Evolutionary conservation across 2,113 vertebrate species (phyloP), one percentile per base, ranked within the genome.

Genomic region (Apeltes quadracus): DNA sequence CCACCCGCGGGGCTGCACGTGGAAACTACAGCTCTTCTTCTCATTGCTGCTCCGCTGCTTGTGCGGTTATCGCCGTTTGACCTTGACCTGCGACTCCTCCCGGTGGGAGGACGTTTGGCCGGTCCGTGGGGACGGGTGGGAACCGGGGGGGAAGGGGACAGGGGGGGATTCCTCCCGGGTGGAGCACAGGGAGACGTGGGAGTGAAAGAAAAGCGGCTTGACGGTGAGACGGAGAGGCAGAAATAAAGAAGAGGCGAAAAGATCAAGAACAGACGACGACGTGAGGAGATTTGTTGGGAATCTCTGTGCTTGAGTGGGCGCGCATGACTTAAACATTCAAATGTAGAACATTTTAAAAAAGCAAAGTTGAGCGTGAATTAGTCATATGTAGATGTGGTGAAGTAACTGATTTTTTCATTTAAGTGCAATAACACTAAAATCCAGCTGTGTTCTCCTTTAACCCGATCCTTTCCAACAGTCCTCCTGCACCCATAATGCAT

Each of bases 321-420:
- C 56, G 56, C 23, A 9, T 61, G 15, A 77, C 2, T 56, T 18
- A 43, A 67, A 23, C 7, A 22, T 32, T 41, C 1, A 15, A 13
- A 36, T n/a, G n/a, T n/a, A n/a, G n/a, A n/a, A n/a, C n/a, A n/a
- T n/a, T n/a, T n/a, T n/a, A 65, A 36, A 3, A 38, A 27, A 41
- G 18, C n/a, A n/a, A n/a, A 1, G 13, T 15, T 38, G 5, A 25
- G 39, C 53, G 50, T 82, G 2, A 82, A 78, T 84, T 36, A 67
- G 61, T 67, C 13, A 85, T 64, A 38, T 44, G 6, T 27, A 27
- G 44, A 58, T 58, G 54, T 61, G 1, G 46, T 29, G 10, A 71
- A 50, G 27, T 72, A 56, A 72, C n/a, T n/a, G n/a, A 78, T 84
- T 27, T 69, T 79, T 36, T 82, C 3, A 80, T 70, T 64, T 11